A percentile compares a stretch with the other conserved stretches of the same genome.
phyloP scores from a whole-genome alignment of 2,113 vertebrate genomes.

The Myrmecophaga tridactyla region DNA sequence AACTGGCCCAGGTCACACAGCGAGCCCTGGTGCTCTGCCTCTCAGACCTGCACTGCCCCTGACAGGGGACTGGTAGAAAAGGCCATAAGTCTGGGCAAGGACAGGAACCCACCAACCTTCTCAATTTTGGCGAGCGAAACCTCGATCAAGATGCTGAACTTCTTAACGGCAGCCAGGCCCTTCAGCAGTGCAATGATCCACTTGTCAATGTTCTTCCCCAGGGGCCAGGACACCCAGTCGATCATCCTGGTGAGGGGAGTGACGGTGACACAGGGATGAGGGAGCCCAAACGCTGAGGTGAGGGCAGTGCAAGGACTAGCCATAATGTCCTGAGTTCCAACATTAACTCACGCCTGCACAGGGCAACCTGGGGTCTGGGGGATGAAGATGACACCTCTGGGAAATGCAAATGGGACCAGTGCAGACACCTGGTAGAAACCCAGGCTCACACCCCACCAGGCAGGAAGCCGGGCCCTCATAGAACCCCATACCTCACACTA shows the following conservation, averaged over 20 bases:
- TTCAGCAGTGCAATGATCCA: constrained; percentile 89
- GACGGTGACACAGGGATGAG: constrained; percentile 18
- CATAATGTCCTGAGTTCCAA: not conserved
- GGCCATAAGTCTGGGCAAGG: not conserved
- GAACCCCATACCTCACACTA: not conserved
- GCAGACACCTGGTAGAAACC: not conserved
- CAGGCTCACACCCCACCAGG: not conserved
- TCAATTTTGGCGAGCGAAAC: constrained; percentile 89
- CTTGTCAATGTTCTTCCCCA: constrained; percentile 89
- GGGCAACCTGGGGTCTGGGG: not conserved
- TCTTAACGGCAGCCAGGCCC: constrained; percentile 87
- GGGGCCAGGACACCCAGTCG: constrained; percentile 89
- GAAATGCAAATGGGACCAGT: not conserved
- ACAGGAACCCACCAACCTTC: constrained; percentile 83
- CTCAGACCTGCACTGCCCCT: not conserved
- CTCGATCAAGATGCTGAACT: constrained; percentile 90
- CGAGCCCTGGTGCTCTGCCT: not conserved
- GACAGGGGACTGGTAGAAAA: not conserved
- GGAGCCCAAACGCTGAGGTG: not conserved
- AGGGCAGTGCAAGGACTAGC: not conserved
- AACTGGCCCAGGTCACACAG: not conserved
- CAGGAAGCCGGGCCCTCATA: not conserved
- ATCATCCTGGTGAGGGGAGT: constrained; percentile 83
- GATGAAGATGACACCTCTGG: not conserved
- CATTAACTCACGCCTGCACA: not conserved